Base-by-base conservation (phyloP, 1,140 invertebrate genomes). In the Magallana angulata region DNA sequence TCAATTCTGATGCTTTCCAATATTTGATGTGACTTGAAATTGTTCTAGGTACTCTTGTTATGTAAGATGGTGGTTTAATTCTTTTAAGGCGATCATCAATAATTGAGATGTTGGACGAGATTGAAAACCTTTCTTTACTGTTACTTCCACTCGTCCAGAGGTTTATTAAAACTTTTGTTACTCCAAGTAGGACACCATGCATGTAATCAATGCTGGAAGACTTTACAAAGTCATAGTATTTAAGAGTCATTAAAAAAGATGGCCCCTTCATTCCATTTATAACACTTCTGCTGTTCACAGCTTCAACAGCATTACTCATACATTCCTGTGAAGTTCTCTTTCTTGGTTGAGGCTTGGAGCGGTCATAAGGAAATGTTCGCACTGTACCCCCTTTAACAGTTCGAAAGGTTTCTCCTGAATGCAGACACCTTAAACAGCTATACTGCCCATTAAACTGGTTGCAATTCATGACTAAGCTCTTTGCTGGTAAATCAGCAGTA, bases 1-100 rank as follows among this genome's bases (percentile, higher is more conserved):
- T 48, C 6, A 87, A 71, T 86, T 90, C 88, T 14, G 90, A 90
- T 58, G 90, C 90, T 81, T 90, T 90, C 90, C 86, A 90, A 30
- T 85, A 82, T 84, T 86, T 86, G 7, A 82, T 30, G 60, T 89
- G 86, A 18, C 86, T 68, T 56, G 6, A 36, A 57, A 90, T 85
- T 18, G 59, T 80, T 48, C 87, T 56, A 80, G 86, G 85, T 64
- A 86, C 68, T 84, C 88, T 86, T 11, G 57, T 84, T 30, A 89
- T 85, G n/a, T 57, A n/a, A 68, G 60, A 68, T n/a, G 86, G 58
- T 82, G 86, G 86, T 81, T 90, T 90, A 57, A 90, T 88, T 30
- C 84, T 83, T 60, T 36, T 58, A 8, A 90, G 56, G 7, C 76
- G 59, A 7, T 62, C 30, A 60, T 90, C 86, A 57, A 88, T 80